Percentiles rank a stretch among this genome's conserved stretches.
Conservation (phyloP, 2,113 vertebrate species). For the Varanus salvator region DNA sequence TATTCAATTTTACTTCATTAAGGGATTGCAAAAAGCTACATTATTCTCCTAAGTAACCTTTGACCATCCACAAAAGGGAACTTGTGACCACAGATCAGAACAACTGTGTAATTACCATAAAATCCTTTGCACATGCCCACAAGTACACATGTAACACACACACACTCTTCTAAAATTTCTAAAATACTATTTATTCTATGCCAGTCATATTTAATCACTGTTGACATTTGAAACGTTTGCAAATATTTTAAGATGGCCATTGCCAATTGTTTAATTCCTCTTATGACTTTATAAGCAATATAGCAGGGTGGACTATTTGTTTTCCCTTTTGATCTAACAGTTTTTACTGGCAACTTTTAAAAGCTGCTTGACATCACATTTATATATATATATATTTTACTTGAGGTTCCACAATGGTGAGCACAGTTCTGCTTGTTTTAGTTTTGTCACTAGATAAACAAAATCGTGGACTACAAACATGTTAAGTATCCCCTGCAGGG, state of each 20-base stretch:
- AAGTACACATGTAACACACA: not conserved
- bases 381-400: constrained; percentile 37
- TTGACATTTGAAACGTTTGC: constrained; percentile 39
- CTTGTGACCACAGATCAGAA: not conserved
- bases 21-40: constrained; percentile 8
- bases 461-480: constrained; percentile 58
- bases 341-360: constrained; percentile 57
- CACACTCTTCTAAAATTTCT: constrained; percentile 2
- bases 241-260: constrained; percentile 41
- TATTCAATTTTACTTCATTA: not conserved
- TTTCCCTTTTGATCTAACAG: constrained; percentile 56
- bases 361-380: constrained; percentile 46
- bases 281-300: constrained; percentile 44
- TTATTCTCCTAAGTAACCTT: not conserved
- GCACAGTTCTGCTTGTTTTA: constrained; percentile 9
- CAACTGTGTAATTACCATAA: not conserved
- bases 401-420: constrained; percentile 51
- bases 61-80: not conserved
- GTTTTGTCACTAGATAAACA: constrained; percentile 48
- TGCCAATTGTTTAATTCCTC: constrained; percentile 42
- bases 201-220: constrained; percentile 26
- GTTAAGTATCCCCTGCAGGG: constrained; percentile 57
- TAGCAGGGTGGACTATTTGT: constrained; percentile 53
- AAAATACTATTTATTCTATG: constrained; percentile 3
- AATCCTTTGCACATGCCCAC: not conserved